Evolutionary conservation across 1,140 invertebrate genomes (phyloP).

Genomic region (Drosophila mojavensis): DNA sequence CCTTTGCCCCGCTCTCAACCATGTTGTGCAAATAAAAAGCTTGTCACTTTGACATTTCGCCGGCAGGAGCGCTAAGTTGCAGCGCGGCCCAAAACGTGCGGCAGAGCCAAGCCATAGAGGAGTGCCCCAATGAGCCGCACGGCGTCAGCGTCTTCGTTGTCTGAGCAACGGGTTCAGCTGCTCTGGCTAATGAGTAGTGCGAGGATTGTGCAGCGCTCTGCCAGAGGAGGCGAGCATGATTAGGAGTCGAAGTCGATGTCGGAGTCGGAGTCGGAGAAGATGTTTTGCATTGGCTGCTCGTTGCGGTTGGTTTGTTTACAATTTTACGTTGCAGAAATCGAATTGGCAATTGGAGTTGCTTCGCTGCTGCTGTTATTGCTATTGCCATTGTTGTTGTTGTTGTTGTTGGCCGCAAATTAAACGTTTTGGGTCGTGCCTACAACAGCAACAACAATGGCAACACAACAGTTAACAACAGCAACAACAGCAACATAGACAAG

Average conservation of each 20-base stretch:
- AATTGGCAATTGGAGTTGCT: slow-evolving; percentile 42
- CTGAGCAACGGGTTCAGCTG: background rate
- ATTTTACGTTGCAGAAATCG: slow-evolving; percentile 48
- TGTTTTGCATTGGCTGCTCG: slow-evolving; percentile 10
- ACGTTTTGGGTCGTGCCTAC: slow-evolving; percentile 51
- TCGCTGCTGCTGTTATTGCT: background rate
- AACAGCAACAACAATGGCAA: slow-evolving; percentile 25
- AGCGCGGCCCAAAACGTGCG: slow-evolving; percentile 36
- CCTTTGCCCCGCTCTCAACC: background rate
- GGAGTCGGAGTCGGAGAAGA: background rate
- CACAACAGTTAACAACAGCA: slow-evolving; percentile 26
- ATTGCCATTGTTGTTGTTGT: slow-evolving; percentile 15
- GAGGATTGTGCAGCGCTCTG: slow-evolving; percentile 25
- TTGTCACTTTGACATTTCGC: slow-evolving; percentile 58
- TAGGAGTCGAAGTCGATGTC: background rate
- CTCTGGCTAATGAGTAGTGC: slow-evolving; percentile 26
- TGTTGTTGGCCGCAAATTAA: slow-evolving; percentile 44
- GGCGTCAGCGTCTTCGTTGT: slow-evolving; percentile 18
- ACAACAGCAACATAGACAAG: slow-evolving; percentile 15
- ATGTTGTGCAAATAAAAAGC: slow-evolving; percentile 50
- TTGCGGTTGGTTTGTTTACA: slow-evolving; percentile 50
- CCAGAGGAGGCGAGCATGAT: background rate
- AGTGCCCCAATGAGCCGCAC: slow-evolving; percentile 28
- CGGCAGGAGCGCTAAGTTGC: slow-evolving; percentile 49
- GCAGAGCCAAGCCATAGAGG: slow-evolving; percentile 25